A percentile compares a stretch with the other conserved stretches of the same genome.
These are phyloP conservation scores for Protonibea diacanthus DNA, from an alignment of 2,797 vertebrate species.

Conservation along the genomic window DNA sequence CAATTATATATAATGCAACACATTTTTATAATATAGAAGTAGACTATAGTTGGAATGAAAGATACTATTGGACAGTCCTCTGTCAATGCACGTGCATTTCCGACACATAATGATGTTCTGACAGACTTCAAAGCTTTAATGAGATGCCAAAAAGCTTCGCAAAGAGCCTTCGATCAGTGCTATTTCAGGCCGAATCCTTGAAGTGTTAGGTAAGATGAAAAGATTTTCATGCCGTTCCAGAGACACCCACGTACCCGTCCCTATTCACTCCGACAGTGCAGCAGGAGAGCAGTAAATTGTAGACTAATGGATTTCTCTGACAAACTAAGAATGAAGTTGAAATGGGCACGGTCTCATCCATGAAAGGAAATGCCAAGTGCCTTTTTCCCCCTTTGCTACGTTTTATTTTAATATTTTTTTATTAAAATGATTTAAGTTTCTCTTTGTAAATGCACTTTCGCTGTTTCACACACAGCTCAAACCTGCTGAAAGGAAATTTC, in stretches of 20 bases:
- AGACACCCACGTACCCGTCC: constrained; percentile 56
- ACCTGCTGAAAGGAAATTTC: not conserved
- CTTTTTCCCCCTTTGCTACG: constrained; percentile 7
- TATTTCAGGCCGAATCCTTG: constrained; percentile 52
- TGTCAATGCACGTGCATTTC: constrained; percentile 17
- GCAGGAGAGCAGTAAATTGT: constrained; percentile 58
- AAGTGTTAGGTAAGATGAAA: constrained; percentile 67
- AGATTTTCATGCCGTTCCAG: constrained; percentile 63
- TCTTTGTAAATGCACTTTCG: constrained; percentile 21
- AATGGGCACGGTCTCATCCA: constrained; percentile 38
- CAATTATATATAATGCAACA: too few species aligned
- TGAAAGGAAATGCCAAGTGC: constrained; percentile 45
- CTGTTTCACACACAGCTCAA: constrained; percentile 12
- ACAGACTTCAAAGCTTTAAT: constrained; percentile 50
- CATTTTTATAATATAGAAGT: not conserved
- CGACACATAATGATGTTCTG: constrained; percentile 16
- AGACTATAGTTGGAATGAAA: not conserved
- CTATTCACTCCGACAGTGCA: constrained; percentile 45
- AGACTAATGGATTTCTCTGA: constrained; percentile 68
- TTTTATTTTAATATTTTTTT: constrained; percentile 14
- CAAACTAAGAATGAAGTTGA: constrained; percentile 58
- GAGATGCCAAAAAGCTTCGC: constrained; percentile 29
- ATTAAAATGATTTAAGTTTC: constrained; percentile 30
- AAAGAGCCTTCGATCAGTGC: constrained; percentile 28
- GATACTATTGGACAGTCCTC: not conserved